phyloP scores from a whole-genome alignment of 2,888 invertebrate species.

The Drosophila austrosaltans region DNA sequence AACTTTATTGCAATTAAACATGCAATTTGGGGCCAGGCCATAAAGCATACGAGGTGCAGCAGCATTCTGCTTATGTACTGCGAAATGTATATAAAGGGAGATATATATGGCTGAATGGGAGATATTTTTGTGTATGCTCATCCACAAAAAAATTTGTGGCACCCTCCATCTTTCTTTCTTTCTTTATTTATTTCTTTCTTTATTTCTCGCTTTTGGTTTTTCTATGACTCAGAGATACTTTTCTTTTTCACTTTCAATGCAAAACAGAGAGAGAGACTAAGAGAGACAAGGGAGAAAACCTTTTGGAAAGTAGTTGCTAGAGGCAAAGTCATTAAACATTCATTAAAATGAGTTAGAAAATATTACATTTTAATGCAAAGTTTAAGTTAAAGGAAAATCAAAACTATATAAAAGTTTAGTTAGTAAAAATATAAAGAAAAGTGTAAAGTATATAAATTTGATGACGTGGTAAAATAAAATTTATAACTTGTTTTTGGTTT shows the following conservation, averaged over 20 bases:
- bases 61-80: constrained; percentile 35
- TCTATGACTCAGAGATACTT: constrained; percentile 1
- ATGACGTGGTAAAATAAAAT: too few relatives aligned
- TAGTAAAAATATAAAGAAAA: too few relatives aligned
- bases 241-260: constrained; percentile 9
- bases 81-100: constrained; percentile 21
- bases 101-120: constrained; percentile 27
- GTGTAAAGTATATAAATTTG: too few relatives aligned
- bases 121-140: constrained; percentile 30
- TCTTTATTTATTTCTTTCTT: not conserved
- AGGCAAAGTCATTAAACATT: constrained; percentile 3
- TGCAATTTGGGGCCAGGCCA: constrained; percentile 71
- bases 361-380: not conserved
- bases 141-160: not conserved
- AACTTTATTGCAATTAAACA: constrained; percentile 76
- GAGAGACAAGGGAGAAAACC: not conserved
- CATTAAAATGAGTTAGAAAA: not conserved
- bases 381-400: too few relatives aligned
- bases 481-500: too few relatives aligned
- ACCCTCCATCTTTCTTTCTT: not conserved
- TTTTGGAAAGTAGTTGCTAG: not conserved
- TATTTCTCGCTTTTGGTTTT: not conserved
- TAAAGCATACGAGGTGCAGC: constrained; percentile 54
- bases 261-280: too few relatives aligned
- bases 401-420: too few relatives aligned